phyloP scores from a whole-genome alignment of 92 coral and sea anemone species.

The Bergia sp. region DNA sequence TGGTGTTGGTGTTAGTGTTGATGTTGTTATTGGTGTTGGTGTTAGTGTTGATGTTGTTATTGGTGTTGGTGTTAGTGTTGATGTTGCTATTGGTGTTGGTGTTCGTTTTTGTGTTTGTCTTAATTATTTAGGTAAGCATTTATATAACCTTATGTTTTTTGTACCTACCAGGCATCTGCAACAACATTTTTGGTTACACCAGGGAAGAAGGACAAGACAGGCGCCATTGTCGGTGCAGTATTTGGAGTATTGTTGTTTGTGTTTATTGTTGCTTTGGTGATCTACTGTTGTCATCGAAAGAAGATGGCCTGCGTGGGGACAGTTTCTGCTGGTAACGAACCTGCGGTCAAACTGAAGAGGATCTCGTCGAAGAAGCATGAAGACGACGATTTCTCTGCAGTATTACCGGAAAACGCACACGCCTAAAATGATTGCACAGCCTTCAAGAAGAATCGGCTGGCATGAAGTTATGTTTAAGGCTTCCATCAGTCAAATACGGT shows the following conservation, averaged over 20 bases:
- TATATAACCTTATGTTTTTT: not conserved
- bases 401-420: not conserved
- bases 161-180: constrained; percentile 4
- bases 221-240: constrained; percentile 3
- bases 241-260: not conserved
- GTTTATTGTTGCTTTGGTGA: not conserved
- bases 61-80: too few relatives aligned
- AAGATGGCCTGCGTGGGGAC: constrained; percentile 24
- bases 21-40: too few relatives aligned
- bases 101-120: not conserved
- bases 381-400: not conserved
- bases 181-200: constrained; percentile 9
- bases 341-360: constrained; percentile 14
- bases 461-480: too few relatives aligned
- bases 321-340: not conserved
- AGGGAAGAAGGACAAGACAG: constrained; percentile 25
- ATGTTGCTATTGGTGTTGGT: not conserved
- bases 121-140: not conserved
- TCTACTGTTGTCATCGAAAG: constrained; percentile 14
- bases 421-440: not conserved
- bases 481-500: too few relatives aligned
- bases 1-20: too few relatives aligned
- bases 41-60: too few relatives aligned
- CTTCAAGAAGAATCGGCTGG: too few relatives aligned
- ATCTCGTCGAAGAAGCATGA: not conserved